phyloP scores from a whole-genome alignment of 2,797 vertebrate species.

The Coccyzus lansbergi region DNA sequence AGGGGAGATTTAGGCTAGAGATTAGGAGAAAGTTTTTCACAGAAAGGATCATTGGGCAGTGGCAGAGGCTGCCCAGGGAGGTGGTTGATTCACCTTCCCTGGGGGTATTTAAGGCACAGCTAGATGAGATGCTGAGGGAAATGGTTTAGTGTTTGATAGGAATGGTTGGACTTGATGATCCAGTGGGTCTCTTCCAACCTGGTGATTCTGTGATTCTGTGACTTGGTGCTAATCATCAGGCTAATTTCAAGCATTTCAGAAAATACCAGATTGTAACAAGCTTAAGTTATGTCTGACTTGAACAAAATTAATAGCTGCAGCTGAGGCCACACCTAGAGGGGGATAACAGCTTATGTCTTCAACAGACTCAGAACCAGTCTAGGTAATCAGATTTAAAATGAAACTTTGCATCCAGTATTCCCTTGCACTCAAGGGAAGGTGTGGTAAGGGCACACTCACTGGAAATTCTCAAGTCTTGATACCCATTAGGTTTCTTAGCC shows the following conservation, averaged over 20 bases:
- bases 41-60: too few species aligned
- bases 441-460: background rate
- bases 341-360: background rate
- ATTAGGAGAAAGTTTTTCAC: too few species aligned
- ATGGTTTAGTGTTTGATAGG: too few species aligned
- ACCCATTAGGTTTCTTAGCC: background rate
- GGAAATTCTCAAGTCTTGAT: background rate
- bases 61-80: too few species aligned
- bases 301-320: background rate
- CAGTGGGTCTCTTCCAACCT: too few species aligned
- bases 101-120: too few species aligned
- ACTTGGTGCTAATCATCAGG: background rate
- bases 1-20: too few species aligned
- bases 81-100: too few species aligned
- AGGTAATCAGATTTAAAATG: background rate
- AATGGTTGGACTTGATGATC: too few species aligned
- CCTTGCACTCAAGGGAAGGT: background rate
- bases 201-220: too few species aligned
- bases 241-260: constrained; percentile 24
- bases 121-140: too few species aligned
- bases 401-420: background rate
- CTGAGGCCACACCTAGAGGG: background rate
- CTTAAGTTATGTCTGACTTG: background rate
- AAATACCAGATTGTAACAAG: background rate
- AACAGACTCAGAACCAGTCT: background rate